Conservation (phyloP, 2,113 vertebrate species). For the Micromys minutus region DNA sequence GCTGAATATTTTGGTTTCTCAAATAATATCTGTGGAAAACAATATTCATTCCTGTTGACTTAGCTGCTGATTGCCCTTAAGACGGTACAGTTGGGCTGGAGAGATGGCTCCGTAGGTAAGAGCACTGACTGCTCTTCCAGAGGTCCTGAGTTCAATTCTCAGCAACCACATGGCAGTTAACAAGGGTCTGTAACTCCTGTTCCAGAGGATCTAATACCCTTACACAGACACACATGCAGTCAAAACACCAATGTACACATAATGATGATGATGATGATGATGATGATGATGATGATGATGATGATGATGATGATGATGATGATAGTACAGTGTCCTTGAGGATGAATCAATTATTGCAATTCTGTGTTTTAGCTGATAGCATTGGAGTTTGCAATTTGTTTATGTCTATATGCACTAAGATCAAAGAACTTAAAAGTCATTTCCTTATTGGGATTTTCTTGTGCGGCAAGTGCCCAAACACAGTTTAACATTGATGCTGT, state of each 20-base stretch:
- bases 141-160: too few relatives aligned
- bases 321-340: background rate
- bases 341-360: background rate
- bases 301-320: too few relatives aligned
- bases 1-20: background rate
- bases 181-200: too few relatives aligned
- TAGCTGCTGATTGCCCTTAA: slow-evolving; percentile 22
- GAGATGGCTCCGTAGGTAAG: too few relatives aligned
- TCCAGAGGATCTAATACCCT: too few relatives aligned
- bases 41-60: background rate
- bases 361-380: background rate
- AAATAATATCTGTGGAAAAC: background rate
- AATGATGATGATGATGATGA: too few relatives aligned
- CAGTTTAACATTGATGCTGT: background rate
- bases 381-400: slow-evolving; percentile 1
- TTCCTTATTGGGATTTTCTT: background rate
- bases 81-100: background rate
- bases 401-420: background rate
- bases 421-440: background rate
- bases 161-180: too few relatives aligned
- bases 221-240: too few relatives aligned
- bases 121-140: too few relatives aligned
- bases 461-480: background rate
- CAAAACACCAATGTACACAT: too few relatives aligned
- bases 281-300: too few relatives aligned